Evolutionary conservation across 2,797 vertebrate genomes (phyloP).

Genomic region (Centroberyx gerrardi): DNA sequence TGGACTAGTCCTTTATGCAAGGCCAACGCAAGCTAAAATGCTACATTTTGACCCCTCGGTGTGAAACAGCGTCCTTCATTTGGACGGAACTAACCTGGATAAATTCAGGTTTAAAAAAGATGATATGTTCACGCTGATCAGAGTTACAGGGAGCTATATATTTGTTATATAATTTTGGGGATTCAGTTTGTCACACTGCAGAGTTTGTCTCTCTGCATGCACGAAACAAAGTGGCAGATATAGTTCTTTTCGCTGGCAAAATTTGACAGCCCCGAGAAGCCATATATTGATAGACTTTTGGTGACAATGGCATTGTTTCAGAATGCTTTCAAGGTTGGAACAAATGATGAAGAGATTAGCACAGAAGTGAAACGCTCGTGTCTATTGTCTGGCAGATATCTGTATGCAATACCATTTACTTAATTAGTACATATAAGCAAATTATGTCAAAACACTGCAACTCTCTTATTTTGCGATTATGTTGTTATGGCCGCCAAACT

Average conservation of each 20-base stretch:
- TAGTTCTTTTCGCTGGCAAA: too few species aligned
- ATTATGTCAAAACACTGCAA: not conserved
- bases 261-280: too few species aligned
- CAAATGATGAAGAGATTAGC: not conserved
- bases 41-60: conserved; percentile 25
- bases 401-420: not conserved
- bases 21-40: conserved; percentile 48
- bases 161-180: not conserved
- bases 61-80: not conserved
- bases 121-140: not conserved
- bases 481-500: not conserved
- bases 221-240: too few species aligned
- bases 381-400: not conserved
- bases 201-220: not conserved
- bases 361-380: not conserved
- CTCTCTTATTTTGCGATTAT: not conserved
- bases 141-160: not conserved
- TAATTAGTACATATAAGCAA: not conserved
- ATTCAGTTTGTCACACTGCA: too few species aligned
- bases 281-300: too few species aligned
- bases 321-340: not conserved
- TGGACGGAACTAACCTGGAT: not conserved
- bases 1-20: conserved; percentile 19
- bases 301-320: not conserved
- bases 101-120: not conserved